These are phyloP conservation scores for Cryptus viduatorius DNA, from an alignment of 2,888 invertebrate species.

Conservation along the genomic window DNA sequence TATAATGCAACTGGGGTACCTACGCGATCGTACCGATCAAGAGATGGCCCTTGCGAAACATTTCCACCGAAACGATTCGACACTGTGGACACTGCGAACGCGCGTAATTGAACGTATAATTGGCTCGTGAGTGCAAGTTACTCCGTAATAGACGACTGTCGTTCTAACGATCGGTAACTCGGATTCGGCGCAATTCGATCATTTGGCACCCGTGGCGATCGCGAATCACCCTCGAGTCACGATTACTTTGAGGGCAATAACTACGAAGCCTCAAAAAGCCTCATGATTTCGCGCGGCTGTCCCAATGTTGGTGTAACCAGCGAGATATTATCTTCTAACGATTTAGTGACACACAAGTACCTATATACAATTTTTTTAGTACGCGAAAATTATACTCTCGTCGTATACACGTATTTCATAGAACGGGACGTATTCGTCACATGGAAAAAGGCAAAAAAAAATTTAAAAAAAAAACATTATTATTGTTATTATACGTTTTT, in stretches of 20 bases:
- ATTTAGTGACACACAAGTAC: too few species aligned
- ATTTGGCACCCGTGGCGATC: constrained; percentile 21
- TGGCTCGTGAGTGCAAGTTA: constrained; percentile 32
- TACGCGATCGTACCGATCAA: not conserved
- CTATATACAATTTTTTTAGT: too few species aligned
- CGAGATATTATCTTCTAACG: too few species aligned
- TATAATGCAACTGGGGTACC: not conserved
- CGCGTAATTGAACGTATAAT: constrained; percentile 58
- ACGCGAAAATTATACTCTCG: too few species aligned
- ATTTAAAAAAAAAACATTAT: too few species aligned
- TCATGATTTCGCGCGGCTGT: too few species aligned
- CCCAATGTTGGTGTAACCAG: too few species aligned
- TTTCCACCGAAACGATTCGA: constrained; percentile 55
- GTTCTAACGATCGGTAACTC: constrained; percentile 43
- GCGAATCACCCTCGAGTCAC: constrained; percentile 23
- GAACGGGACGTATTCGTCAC: too few species aligned
- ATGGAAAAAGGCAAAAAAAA: too few species aligned
- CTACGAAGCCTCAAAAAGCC: too few species aligned
- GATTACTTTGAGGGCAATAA: not conserved
- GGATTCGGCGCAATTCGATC: constrained; percentile 28
- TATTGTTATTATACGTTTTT: too few species aligned
- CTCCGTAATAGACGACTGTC: constrained; percentile 25
- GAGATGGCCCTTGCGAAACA: constrained; percentile 56
- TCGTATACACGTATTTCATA: too few species aligned
- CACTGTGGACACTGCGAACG: constrained; percentile 33